Percentiles rank a stretch among this genome's conserved stretches.
These are phyloP conservation scores for Phainopepla nitens DNA, from an alignment of 2,113 vertebrate genomes.

Conservation along the genomic window DNA sequence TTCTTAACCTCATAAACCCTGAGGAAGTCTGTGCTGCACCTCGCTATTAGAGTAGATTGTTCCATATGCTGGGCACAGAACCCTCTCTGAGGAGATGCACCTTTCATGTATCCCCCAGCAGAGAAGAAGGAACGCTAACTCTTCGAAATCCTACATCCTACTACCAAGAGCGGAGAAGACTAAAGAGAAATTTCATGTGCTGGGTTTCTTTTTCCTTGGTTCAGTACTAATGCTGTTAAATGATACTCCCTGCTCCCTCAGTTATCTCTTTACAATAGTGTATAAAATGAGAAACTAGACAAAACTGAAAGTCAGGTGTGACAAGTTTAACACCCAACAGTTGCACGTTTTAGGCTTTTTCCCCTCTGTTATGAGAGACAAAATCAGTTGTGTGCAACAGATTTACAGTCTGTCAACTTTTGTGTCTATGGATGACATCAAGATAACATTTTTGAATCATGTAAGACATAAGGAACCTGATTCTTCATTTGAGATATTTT, in stretches of 20 bases:
- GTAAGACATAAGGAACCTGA: background rate
- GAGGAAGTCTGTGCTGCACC: background rate
- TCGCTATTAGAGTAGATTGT: background rate
- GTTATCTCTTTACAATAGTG: background rate
- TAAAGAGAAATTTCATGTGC: background rate
- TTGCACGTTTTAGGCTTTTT: background rate
- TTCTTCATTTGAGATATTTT: background rate
- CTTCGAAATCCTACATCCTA: background rate
- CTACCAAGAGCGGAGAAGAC: background rate
- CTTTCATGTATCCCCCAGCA: background rate
- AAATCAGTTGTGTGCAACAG: background rate
- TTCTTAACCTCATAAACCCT: background rate
- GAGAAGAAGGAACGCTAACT: background rate
- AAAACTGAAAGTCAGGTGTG: background rate
- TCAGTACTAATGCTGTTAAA: background rate
- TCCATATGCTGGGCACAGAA: accelerated
- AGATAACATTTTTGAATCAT: background rate
- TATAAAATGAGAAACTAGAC: background rate
- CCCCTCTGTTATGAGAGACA: background rate
- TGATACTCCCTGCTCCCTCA: background rate
- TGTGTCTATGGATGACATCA: background rate
- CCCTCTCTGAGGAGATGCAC: background rate
- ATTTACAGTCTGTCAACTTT: background rate
- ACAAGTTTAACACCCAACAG: background rate
- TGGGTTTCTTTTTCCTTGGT: background rate